Evolutionary conservation across 2,888 invertebrate species (phyloP).

Genomic region (Lottia scabra): DNA sequence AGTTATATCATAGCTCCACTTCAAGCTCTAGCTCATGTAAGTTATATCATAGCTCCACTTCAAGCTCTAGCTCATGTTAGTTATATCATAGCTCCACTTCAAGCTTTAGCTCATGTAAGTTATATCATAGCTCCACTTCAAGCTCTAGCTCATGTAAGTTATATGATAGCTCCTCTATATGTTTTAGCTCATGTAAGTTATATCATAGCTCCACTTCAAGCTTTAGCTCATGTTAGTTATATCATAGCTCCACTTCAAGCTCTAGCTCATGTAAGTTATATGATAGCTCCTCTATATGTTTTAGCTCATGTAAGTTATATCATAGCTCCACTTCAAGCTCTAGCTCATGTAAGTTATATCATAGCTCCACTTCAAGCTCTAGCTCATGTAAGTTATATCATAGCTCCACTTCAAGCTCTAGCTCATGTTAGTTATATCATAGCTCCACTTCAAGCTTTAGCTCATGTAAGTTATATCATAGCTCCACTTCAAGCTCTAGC

Average conservation of each 20-base stretch:
- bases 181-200: conserved; percentile 75
- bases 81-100: conserved; percentile 76
- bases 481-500: too few relatives aligned
- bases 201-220: conserved; percentile 70
- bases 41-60: conserved; percentile 75
- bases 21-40: conserved; percentile 66
- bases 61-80: conserved; percentile 76
- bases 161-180: too few relatives aligned
- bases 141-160: conserved; percentile 74
- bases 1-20: too few relatives aligned
- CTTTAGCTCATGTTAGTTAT: conserved; percentile 73
- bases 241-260: conserved; percentile 71
- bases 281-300: conserved; percentile 72
- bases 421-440: too few relatives aligned
- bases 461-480: too few relatives aligned
- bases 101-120: conserved; percentile 75
- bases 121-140: conserved; percentile 77
- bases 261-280: conserved; percentile 63
- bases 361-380: too few relatives aligned
- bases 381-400: conserved; percentile 67
- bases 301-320: conserved; percentile 73
- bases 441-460: too few relatives aligned
- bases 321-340: too few relatives aligned
- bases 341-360: too few relatives aligned
- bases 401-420: conserved; percentile 77